Percentiles rank a stretch among this genome's conserved stretches.
phyloP scores from a whole-genome alignment of 2,113 vertebrate genomes.

The Diphyllodes magnificus region DNA sequence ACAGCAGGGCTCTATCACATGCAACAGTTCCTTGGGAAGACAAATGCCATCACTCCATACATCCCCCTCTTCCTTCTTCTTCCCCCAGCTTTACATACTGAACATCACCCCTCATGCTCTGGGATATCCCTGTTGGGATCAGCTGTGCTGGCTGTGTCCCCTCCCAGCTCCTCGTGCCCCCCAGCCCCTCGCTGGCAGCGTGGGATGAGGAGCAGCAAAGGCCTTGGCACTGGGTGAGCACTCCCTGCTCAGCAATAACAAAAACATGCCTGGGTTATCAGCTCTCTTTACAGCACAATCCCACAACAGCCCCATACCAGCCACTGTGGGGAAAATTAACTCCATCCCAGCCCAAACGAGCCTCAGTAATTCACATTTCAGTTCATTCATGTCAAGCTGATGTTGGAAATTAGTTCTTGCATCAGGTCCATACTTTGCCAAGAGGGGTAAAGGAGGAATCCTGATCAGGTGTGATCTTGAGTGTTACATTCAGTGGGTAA shows the following conservation, averaged over 20 bases:
- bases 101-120: rapidly evolving
- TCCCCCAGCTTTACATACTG: neutral
- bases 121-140: neutral
- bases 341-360: neutral
- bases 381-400: neutral
- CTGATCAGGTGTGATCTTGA: neutral
- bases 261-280: neutral
- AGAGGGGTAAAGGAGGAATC: neutral
- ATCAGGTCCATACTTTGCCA: neutral
- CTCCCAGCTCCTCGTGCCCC: neutral
- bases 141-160: neutral
- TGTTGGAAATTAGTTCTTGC: neutral
- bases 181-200: neutral
- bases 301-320: neutral
- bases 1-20: neutral
- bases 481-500: neutral
- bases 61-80: neutral
- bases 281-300: neutral
- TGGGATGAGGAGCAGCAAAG: neutral
- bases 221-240: neutral
- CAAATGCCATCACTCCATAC: neutral
- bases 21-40: neutral
- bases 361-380: neutral
- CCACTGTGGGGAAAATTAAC: neutral
- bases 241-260: neutral